Evolutionary conservation across 2,113 vertebrate genomes (phyloP).

Genomic region (Corythoichthys intestinalis): DNA sequence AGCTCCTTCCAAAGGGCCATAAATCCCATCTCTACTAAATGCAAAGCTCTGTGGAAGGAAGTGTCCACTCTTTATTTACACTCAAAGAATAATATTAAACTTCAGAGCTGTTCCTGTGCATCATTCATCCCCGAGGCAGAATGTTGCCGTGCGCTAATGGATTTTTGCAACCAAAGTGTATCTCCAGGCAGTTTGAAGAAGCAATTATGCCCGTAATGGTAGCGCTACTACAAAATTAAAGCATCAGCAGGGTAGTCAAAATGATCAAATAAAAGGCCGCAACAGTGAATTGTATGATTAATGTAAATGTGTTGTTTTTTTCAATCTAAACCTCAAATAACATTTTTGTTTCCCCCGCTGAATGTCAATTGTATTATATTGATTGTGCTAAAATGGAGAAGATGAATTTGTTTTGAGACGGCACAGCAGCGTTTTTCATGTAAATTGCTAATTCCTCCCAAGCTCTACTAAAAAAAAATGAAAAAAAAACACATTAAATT

Average conservation of each 20-base stretch:
- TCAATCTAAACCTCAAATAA: conserved; percentile 31
- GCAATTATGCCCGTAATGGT: conserved; percentile 59
- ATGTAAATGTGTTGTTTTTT: conserved; percentile 44
- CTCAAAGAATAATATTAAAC: conserved; percentile 37
- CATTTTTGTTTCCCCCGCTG: conserved; percentile 8
- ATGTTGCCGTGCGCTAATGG: conserved; percentile 56
- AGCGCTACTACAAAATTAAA: conserved; percentile 50
- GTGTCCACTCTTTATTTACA: conserved; percentile 52
- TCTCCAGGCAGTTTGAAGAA: conserved; percentile 55
- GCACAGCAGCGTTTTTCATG: no score
- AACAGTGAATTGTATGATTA: conserved; percentile 37
- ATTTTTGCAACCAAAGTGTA: conserved; percentile 54
- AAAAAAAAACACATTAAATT: no score
- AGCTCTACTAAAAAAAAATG: no score
- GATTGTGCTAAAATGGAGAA: conserved; percentile 6
- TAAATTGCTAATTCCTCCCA: no score
- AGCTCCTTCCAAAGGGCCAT: no score
- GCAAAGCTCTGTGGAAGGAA: conserved; percentile 25
- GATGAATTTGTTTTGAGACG: background rate
- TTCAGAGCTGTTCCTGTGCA: conserved; percentile 34
- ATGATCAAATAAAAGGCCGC: conserved; percentile 40
- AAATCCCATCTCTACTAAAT: conserved; percentile 1
- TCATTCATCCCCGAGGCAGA: conserved; percentile 35
- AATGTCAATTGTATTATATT: conserved; percentile 13
- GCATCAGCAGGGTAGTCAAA: conserved; percentile 50